These are phyloP conservation scores for Mycetomoellerius zeteki DNA, from an alignment of 1,140 invertebrate species.

Conservation along the genomic window DNA sequence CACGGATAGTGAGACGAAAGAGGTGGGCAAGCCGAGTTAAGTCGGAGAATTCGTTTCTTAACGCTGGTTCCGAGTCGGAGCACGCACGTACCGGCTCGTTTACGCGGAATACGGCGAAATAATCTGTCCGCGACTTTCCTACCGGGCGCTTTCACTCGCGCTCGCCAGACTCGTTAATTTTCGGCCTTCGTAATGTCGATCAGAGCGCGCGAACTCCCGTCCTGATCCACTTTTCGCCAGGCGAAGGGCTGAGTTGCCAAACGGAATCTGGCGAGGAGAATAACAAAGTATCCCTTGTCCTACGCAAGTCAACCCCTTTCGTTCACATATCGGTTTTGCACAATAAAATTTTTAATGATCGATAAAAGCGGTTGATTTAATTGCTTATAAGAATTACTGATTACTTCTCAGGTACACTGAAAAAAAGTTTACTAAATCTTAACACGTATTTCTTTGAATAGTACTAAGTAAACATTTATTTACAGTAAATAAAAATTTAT, in stretches of 20 bases:
- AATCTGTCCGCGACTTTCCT: constrained; percentile 65
- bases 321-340: background rate
- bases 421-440: too few relatives aligned
- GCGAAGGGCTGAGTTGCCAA: background rate
- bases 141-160: constrained; percentile 64
- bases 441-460: too few relatives aligned
- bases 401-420: background rate
- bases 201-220: background rate
- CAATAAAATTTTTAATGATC: background rate
- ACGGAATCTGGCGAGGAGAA: background rate
- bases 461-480: too few relatives aligned
- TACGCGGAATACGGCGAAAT: constrained; percentile 62
- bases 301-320: background rate
- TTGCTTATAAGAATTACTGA: background rate
- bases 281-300: background rate
- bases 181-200: background rate
- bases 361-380: background rate
- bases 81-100: constrained; percentile 68
- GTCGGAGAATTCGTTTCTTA: constrained; percentile 33
- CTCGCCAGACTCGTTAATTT: constrained; percentile 30
- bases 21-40: background rate
- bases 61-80: constrained; percentile 47
- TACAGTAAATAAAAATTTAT: too few relatives aligned
- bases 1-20: background rate
- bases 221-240: background rate